Conservation (phyloP, 2,888 invertebrate genomes). For the Sclerodermus sp. region DNA sequence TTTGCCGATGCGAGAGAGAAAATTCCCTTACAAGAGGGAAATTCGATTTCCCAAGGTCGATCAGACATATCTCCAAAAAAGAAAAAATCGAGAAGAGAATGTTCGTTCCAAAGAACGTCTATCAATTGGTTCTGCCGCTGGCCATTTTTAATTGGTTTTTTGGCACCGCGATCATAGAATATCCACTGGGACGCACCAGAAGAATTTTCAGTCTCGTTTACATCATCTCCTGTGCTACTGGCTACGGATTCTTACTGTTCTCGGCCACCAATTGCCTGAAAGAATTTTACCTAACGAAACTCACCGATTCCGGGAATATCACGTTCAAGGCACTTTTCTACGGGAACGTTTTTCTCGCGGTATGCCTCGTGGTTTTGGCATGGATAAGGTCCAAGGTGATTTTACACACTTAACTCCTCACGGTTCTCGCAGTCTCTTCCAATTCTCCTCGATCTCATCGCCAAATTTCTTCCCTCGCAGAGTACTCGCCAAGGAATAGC, state of each 20-base stretch:
- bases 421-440: too few relatives aligned
- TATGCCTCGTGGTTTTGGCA: slow-evolving; percentile 12
- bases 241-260: slow-evolving; percentile 6
- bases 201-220: slow-evolving; percentile 6
- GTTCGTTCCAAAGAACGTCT: slow-evolving; percentile 12
- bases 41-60: too few relatives aligned
- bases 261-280: slow-evolving; percentile 3
- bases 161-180: slow-evolving; percentile 18
- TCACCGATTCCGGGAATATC: slow-evolving; percentile 1
- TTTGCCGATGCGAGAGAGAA: too few relatives aligned
- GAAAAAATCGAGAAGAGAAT: slow-evolving; percentile 5
- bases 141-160: slow-evolving; percentile 8
- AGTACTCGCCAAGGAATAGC: not conserved
- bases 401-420: too few relatives aligned
- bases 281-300: not conserved
- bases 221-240: slow-evolving; percentile 8
- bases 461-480: too few relatives aligned
- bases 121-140: slow-evolving; percentile 14
- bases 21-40: too few relatives aligned
- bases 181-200: slow-evolving; percentile 7
- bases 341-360: slow-evolving; percentile 14
- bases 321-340: slow-evolving; percentile 15
- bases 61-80: too few relatives aligned
- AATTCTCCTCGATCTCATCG: not conserved
- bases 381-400: slow-evolving; percentile 22